Percentiles rank a stretch among this genome's conserved stretches.
These are phyloP conservation scores for Chymomyza amoena DNA, from an alignment of 2,888 invertebrate genomes.

Conservation along the genomic window DNA sequence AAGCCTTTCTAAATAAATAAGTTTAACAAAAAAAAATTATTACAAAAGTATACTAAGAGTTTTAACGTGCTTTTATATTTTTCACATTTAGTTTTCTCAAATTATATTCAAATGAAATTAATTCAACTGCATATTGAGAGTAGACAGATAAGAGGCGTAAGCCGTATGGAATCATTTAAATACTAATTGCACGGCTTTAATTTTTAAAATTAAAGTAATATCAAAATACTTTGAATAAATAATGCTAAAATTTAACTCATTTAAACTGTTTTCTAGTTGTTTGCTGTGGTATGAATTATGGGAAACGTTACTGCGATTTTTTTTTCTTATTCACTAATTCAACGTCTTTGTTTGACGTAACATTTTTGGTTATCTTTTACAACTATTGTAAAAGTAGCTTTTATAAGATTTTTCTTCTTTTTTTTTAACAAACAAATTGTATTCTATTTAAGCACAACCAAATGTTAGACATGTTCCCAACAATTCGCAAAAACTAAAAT, in stretches of 20 bases:
- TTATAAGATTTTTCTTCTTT: no score
- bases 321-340: no score
- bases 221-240: background rate
- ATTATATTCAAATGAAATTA: background rate
- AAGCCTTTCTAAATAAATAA: background rate
- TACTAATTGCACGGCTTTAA: background rate
- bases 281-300: no score
- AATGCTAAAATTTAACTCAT: background rate
- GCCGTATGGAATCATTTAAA: background rate
- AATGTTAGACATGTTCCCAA: no score
- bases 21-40: constrained; percentile 13
- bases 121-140: background rate
- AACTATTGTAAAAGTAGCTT: no score
- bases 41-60: constrained; percentile 47
- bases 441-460: no score
- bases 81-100: background rate
- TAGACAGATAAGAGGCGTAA: background rate
- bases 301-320: no score
- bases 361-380: no score
- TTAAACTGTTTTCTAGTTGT: no score
- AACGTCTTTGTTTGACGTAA: no score
- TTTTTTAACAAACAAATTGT: no score
- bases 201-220: background rate
- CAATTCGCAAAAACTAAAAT: background rate
- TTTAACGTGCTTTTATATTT: background rate